Evolutionary conservation across 2,888 invertebrate species (phyloP).

Genomic region (Euzophera pinguis): DNA sequence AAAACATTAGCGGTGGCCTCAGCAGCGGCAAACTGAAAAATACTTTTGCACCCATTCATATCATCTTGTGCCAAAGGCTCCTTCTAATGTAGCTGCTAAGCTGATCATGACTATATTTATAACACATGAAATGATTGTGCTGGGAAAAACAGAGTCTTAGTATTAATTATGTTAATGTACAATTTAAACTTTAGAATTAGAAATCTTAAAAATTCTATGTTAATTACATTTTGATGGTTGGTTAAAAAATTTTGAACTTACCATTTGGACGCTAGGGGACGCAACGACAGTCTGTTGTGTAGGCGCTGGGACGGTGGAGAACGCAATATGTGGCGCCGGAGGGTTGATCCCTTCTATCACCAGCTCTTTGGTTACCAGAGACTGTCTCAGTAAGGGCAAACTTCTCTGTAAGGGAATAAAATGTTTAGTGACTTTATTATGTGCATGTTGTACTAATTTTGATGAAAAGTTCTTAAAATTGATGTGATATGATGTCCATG

Average conservation of each 20-base stretch:
- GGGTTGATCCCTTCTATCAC: slow-evolving; percentile 97
- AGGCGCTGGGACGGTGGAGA: slow-evolving; percentile 43
- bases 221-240: neutral
- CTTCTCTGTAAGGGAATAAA: slow-evolving; percentile 87
- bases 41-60: slow-evolving; percentile 3
- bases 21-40: slow-evolving; percentile 11
- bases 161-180: too few species aligned
- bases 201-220: too few species aligned
- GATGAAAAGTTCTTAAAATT: too few species aligned
- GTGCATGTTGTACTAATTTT: too few species aligned
- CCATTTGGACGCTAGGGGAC: slow-evolving; percentile 47
- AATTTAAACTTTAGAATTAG: too few species aligned
- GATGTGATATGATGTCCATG: too few species aligned
- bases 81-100: neutral
- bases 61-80: neutral
- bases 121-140: too few species aligned
- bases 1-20: slow-evolving; percentile 10
- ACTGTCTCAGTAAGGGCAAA: slow-evolving; percentile 94
- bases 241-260: slow-evolving; percentile 25
- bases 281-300: slow-evolving; percentile 41
- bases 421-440: neutral
- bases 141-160: too few species aligned
- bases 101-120: neutral
- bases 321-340: slow-evolving; percentile 83
- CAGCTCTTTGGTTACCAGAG: slow-evolving; percentile 92